Evolutionary conservation across 2,797 vertebrate genomes (phyloP).

Genomic region (Gallinago solitaria): DNA sequence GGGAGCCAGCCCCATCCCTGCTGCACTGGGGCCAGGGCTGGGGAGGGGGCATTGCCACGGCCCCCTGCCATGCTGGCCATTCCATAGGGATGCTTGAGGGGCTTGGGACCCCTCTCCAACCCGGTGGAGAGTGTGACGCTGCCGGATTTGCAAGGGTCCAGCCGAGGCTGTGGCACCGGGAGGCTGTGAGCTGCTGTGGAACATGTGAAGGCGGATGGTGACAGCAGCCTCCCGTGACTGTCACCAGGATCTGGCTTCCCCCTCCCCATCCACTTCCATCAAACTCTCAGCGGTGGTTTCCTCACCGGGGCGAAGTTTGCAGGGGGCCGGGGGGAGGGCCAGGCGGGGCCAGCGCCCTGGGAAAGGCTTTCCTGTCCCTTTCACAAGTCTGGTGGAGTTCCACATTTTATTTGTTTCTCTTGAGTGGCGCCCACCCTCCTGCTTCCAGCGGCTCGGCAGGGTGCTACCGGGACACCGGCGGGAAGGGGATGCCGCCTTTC

Average conservation of each 20-base stretch:
- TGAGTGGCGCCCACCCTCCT: not conserved
- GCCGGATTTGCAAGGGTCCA: not conserved
- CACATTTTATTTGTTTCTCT: not conserved
- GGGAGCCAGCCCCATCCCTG: not conserved
- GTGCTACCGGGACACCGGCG: fast-evolving
- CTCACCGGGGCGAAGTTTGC: fast-evolving
- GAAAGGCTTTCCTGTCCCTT: not conserved
- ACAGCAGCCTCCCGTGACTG: fast-evolving
- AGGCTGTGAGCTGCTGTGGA: not conserved
- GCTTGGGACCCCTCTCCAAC: not conserved
- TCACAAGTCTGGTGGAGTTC: not conserved
- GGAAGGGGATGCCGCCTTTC: fast-evolving
- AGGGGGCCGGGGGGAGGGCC: fast-evolving
- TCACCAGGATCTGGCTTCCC: not conserved
- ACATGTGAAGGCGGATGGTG: not conserved
- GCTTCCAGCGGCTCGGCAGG: fast-evolving
- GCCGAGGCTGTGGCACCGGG: fast-evolving
- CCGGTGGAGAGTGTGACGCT: fast-evolving
- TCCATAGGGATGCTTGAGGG: not conserved
- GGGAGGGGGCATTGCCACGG: not conserved
- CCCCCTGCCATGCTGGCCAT: fast-evolving
- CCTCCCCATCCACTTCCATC: not conserved
- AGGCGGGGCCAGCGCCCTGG: fast-evolving
- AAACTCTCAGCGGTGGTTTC: not conserved
- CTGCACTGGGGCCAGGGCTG: not conserved